A percentile compares a stretch with the other conserved stretches of the same genome.
These are phyloP conservation scores for Pangasius krempfi DNA, from an alignment of 2,797 vertebrate species.

Conservation along the genomic window DNA sequence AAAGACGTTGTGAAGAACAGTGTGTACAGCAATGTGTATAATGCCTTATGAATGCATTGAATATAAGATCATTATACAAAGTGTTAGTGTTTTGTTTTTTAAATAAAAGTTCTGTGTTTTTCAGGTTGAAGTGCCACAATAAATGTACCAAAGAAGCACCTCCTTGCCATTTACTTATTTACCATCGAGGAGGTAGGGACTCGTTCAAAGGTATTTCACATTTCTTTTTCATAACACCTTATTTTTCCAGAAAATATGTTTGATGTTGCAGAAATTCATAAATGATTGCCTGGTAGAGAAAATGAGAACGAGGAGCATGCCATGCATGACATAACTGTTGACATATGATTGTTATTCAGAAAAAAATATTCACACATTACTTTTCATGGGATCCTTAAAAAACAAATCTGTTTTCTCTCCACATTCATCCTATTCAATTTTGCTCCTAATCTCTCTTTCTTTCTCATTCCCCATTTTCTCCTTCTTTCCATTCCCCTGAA, in stretches of 20 bases:
- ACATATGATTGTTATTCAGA: neutral
- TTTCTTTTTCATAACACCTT: neutral
- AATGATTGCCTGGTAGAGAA: neutral
- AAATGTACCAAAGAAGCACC: conserved; percentile 99
- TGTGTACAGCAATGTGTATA: neutral
- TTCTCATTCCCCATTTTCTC: conserved; percentile 36
- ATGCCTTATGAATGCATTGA: neutral
- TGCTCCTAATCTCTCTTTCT: conserved; percentile 14
- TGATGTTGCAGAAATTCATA: neutral
- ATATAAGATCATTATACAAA: neutral
- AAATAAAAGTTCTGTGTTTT: neutral
- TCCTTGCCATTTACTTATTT: conserved; percentile 98
- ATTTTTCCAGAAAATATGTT: neutral
- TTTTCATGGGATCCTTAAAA: neutral
- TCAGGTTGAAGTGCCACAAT: conserved; percentile 99
- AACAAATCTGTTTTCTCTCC: neutral
- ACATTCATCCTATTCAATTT: neutral
- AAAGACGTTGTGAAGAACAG: no score
- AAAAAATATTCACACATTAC: neutral
- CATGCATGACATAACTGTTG: neutral
- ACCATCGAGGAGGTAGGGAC: conserved; percentile 89
- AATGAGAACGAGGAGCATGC: neutral
- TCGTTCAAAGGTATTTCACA: conserved; percentile 69
- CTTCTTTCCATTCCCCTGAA: conserved; percentile 58
- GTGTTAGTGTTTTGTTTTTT: no score